Evolutionary conservation across 2,797 vertebrate genomes (phyloP).

Genomic region (Cottoperca gobio): DNA sequence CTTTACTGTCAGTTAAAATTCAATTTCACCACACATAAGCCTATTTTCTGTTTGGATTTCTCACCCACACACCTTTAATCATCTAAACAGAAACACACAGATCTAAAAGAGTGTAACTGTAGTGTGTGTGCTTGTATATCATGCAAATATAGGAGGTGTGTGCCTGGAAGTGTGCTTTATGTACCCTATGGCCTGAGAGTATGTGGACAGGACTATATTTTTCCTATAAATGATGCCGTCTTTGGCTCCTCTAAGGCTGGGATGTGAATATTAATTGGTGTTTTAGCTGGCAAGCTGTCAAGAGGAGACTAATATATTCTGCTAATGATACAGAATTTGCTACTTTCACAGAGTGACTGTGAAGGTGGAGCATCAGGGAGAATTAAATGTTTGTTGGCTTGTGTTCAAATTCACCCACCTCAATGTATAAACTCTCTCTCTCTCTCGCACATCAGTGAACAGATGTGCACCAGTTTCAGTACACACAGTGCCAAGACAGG

Average conservation of each 20-base stretch:
- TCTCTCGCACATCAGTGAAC: constrained; percentile 7
- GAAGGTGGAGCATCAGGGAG: constrained; percentile 67
- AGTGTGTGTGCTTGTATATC: constrained; percentile 18
- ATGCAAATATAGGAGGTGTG: background rate
- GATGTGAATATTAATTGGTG: constrained; percentile 69
- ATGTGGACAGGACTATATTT: constrained; percentile 41
- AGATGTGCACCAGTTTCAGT: constrained; percentile 30
- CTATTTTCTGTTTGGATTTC: constrained; percentile 50
- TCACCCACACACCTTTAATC: constrained; percentile 45
- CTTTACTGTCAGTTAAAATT: constrained; percentile 69
- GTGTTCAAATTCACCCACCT: constrained; percentile 63
- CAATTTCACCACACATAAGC: constrained; percentile 53
- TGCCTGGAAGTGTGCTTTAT: constrained; percentile 7
- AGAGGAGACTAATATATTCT: constrained; percentile 66
- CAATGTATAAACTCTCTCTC: constrained; percentile 15
- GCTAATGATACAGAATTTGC: constrained; percentile 75
- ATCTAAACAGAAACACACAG: constrained; percentile 35
- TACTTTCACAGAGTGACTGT: constrained; percentile 64
- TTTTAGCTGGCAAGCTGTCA: constrained; percentile 65
- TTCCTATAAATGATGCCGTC: constrained; percentile 39
- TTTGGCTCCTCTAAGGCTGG: constrained; percentile 44
- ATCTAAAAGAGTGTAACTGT: constrained; percentile 3
- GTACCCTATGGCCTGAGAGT: constrained; percentile 30
- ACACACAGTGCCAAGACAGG: constrained; percentile 27
- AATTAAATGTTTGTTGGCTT: constrained; percentile 73